A percentile compares a stretch with the other conserved stretches of the same genome.
Evolutionary conservation across 2,888 invertebrate species (phyloP).

Genomic region (Phalera bucephala): DNA sequence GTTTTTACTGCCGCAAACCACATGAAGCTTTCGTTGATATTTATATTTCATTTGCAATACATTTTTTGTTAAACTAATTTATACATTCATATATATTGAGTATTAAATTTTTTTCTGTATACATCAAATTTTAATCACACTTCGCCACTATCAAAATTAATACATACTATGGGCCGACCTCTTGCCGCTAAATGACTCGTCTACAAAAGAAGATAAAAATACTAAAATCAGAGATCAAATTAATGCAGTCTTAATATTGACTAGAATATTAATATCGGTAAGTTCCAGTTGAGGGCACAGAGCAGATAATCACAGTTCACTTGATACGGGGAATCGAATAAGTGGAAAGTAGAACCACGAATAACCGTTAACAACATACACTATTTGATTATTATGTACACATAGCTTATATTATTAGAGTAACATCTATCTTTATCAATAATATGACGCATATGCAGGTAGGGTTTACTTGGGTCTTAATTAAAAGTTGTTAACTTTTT

Average conservation of each 20-base stretch:
- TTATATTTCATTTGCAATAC: too few species aligned
- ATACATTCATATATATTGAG: too few species aligned
- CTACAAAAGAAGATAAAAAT: conserved; percentile 19
- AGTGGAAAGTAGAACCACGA: conserved; percentile 17
- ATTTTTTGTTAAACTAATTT: too few species aligned
- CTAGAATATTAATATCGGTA: conserved; percentile 30
- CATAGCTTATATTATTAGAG: conserved; percentile 61
- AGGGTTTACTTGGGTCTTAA: conserved; percentile 30
- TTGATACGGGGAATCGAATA: conserved; percentile 15
- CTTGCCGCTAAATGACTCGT: neutral
- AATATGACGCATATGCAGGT: conserved; percentile 42
- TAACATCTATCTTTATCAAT: conserved; percentile 67
- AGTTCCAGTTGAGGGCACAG: conserved; percentile 1
- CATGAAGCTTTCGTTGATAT: too few species aligned
- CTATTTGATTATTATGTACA: conserved; percentile 72
- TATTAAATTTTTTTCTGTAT: too few species aligned
- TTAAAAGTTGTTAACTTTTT: conserved; percentile 35
- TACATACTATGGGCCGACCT: too few species aligned
- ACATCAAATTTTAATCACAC: too few species aligned
- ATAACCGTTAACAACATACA: conserved; percentile 53
- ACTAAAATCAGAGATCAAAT: conserved; percentile 27
- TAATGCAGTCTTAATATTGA: conserved; percentile 56
- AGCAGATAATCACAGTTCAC: conserved; percentile 35
- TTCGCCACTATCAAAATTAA: too few species aligned
- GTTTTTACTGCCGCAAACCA: too few species aligned